Conservation (phyloP, 2,797 vertebrate genomes). For the Meriones psammophilus region DNA sequence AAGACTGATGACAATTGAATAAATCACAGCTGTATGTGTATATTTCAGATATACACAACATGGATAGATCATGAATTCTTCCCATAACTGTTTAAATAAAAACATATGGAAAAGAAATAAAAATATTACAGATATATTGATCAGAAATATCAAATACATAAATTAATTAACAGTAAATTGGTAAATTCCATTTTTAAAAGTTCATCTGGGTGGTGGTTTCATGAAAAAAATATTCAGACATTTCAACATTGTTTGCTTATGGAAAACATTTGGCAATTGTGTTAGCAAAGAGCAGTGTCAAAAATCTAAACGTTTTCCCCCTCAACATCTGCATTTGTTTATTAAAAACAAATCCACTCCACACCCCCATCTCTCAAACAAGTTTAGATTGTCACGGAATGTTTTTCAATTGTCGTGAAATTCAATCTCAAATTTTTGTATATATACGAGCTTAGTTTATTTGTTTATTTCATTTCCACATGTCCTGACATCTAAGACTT, state of each 20-base stretch:
- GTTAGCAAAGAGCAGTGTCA: conserved; percentile 79
- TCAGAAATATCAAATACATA: conserved; percentile 58
- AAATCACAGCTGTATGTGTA: conserved; percentile 11
- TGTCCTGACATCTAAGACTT: conserved; percentile 37
- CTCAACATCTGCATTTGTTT: conserved; percentile 85
- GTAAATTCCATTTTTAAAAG: conserved; percentile 72
- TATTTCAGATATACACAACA: not conserved
- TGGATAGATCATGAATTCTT: conserved; percentile 14
- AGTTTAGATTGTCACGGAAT: conserved; percentile 77
- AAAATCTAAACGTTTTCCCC: conserved; percentile 79
- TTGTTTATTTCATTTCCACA: conserved; percentile 62
- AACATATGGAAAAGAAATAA: conserved; percentile 36
- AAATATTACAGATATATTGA: conserved; percentile 33
- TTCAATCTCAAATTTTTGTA: conserved; percentile 53
- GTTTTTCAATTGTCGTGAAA: conserved; percentile 75
- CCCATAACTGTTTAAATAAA: conserved; percentile 56
- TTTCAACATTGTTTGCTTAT: conserved; percentile 83
- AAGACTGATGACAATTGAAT: conserved; percentile 65
- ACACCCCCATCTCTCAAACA: conserved; percentile 74
- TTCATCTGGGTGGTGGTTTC: conserved; percentile 74
- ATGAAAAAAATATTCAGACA: conserved; percentile 73
- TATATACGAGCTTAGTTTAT: conserved; percentile 32
- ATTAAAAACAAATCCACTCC: conserved; percentile 80
- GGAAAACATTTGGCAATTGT: conserved; percentile 82
- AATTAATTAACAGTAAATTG: conserved; percentile 60